Evolutionary conservation across 1,140 invertebrate genomes (phyloP), one percentile per base, ranked within the genome.

Genomic region (Antheraea pernyi): DNA sequence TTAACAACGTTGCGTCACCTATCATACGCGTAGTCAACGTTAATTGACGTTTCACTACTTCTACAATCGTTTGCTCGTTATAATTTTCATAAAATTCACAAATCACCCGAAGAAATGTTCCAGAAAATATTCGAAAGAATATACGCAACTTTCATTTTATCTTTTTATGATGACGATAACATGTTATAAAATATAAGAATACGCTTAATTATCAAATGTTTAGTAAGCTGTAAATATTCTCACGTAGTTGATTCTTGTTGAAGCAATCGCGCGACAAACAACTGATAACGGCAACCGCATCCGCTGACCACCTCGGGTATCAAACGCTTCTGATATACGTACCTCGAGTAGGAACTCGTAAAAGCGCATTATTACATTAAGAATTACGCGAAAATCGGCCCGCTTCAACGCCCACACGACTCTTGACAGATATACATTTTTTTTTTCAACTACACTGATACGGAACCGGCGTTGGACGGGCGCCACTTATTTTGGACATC

Each of bases 221-320:
- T 46, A 39, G 18, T 19, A 18, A 19, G 18, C n/a, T 73, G 71
- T 74, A 69, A 79, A 76, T 77, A 62, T 78, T 85, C 83, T 83
- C 85, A 88, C 87, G 87, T 89, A 85, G 67, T 36, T 18, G 13
- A 68, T 71, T 74, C 77, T 70, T 65, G 73, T 70, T 78, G 76
- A 73, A 73, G 79, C 73, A 84, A 84, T 72, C 75, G 78, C 88
- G 80, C 84, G 81, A 87, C 79, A 83, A 81, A 83, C 78, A 77
- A 69, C 83, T 83, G 86, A 90, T 90, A 88, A 85, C 82, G 83
- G 67, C 64, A 68, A 82, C 83, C 79, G 76, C 84, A 85, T 90
- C 88, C 88, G 85, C 76, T 74, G 72, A 68, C 72, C 63, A 65
- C 7, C 7, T 5, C 39, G 39, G 39, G 39, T 42, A 42, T 42